Conservation (phyloP, 2,797 vertebrate genomes). For the Coreius guichenoti region DNA sequence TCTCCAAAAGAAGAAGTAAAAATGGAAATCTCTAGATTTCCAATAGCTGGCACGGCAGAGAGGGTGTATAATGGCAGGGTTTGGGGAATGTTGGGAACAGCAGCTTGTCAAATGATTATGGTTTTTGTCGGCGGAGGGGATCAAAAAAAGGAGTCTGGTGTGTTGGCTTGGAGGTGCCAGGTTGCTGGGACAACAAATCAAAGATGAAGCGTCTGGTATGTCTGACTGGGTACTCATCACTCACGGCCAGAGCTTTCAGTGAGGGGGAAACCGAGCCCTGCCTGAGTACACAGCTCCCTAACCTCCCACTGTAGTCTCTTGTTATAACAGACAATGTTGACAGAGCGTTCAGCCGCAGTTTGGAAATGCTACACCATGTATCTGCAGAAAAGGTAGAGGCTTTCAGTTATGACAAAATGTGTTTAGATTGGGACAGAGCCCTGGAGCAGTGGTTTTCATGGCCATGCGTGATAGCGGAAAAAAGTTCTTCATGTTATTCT, state of each 20-base stretch:
- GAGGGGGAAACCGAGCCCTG: conserved; percentile 35
- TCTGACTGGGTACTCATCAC: conserved; percentile 83
- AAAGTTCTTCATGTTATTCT: conserved; percentile 65
- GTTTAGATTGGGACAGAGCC: conserved; percentile 86
- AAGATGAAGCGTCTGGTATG: conserved; percentile 84
- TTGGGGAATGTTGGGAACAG: conserved; percentile 74
- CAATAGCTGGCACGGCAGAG: conserved; percentile 80
- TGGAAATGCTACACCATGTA: conserved; percentile 83
- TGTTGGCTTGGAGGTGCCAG: conserved; percentile 69
- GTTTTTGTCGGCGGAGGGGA: conserved; percentile 73
- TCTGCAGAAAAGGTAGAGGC: conserved; percentile 88
- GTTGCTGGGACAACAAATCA: conserved; percentile 89
- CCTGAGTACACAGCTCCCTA: conserved; percentile 70
- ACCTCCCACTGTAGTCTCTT: conserved; percentile 88
- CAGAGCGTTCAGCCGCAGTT: conserved; percentile 85
- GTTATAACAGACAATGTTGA: conserved; percentile 93
- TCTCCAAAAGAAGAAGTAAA: conserved; percentile 49
- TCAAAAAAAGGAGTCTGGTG: conserved; percentile 63
- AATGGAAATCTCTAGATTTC: conserved; percentile 79
- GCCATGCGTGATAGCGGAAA: conserved; percentile 81
- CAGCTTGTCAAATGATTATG: conserved; percentile 80
- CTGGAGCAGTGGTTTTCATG: conserved; percentile 84
- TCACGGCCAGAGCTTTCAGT: conserved; percentile 46
- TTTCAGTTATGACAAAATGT: conserved; percentile 89
- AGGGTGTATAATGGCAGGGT: conserved; percentile 66